phyloP scores from a whole-genome alignment of 2,797 vertebrate genomes.

The Poeciliopsis paucimaculata region DNA sequence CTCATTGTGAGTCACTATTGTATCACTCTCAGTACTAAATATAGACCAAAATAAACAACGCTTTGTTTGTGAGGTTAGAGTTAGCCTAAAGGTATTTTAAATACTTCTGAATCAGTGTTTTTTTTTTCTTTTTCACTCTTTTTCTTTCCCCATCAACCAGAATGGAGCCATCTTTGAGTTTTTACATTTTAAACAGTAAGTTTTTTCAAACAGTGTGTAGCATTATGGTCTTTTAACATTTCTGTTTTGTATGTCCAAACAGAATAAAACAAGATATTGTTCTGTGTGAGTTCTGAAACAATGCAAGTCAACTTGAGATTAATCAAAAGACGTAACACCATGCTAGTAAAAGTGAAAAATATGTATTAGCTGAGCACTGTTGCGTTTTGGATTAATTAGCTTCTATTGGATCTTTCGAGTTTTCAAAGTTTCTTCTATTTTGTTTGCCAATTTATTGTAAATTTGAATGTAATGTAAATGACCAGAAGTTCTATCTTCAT shows the following conservation, averaged over 20 bases:
- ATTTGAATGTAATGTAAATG: background rate
- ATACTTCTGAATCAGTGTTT: too few species aligned
- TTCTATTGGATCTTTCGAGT: background rate
- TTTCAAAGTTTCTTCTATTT: background rate
- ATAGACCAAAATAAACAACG: background rate
- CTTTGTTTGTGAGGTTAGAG: background rate
- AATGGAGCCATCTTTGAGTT: background rate
- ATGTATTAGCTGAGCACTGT: background rate
- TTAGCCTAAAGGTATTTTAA: background rate
- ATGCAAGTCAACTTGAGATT: background rate
- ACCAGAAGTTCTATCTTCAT: background rate
- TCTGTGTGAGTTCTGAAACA: background rate
- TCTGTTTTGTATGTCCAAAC: background rate
- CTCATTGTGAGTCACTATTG: background rate
- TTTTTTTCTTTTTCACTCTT: background rate
- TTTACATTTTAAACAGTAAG: background rate
- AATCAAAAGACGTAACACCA: background rate
- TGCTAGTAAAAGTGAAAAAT: background rate
- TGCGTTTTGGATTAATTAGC: background rate
- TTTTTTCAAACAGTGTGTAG: background rate
- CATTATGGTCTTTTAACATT: background rate
- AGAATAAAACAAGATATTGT: background rate
- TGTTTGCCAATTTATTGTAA: background rate
- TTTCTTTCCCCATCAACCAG: background rate
- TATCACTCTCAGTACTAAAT: background rate